Evolutionary conservation across 2,797 vertebrate species (phyloP).

Genomic region (Falco columbarius): DNA sequence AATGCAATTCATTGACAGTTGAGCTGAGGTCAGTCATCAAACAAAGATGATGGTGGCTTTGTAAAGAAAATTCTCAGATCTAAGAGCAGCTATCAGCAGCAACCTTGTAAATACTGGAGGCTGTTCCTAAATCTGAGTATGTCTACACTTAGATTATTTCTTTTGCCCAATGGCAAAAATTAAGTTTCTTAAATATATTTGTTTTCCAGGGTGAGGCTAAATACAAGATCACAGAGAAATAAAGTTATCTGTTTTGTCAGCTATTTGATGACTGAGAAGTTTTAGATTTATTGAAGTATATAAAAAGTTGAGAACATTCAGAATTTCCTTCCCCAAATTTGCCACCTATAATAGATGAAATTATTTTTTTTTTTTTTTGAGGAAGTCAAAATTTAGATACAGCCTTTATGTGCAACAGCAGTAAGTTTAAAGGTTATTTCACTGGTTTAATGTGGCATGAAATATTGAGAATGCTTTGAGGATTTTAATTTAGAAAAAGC

Average conservation of each 20-base stretch:
- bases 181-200: neutral
- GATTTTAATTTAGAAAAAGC: neutral
- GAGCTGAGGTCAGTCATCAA: neutral
- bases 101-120: neutral
- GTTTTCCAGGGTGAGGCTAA: neutral
- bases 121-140: neutral
- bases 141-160: neutral
- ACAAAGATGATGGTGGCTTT: neutral
- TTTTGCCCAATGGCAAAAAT: neutral
- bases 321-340: neutral
- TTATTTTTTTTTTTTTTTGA: too few relatives aligned
- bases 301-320: neutral
- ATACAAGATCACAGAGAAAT: neutral
- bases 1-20: neutral
- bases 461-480: neutral
- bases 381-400: too few relatives aligned
- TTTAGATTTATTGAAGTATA: neutral
- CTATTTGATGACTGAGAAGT: neutral
- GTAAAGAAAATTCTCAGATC: neutral
- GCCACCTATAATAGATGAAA: too few relatives aligned
- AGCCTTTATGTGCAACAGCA: neutral
- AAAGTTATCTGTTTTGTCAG: neutral
- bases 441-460: neutral
- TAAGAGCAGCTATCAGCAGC: neutral
- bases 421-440: neutral